phyloP scores from a whole-genome alignment of 2,797 vertebrate species.

The Malacoraja senta region DNA sequence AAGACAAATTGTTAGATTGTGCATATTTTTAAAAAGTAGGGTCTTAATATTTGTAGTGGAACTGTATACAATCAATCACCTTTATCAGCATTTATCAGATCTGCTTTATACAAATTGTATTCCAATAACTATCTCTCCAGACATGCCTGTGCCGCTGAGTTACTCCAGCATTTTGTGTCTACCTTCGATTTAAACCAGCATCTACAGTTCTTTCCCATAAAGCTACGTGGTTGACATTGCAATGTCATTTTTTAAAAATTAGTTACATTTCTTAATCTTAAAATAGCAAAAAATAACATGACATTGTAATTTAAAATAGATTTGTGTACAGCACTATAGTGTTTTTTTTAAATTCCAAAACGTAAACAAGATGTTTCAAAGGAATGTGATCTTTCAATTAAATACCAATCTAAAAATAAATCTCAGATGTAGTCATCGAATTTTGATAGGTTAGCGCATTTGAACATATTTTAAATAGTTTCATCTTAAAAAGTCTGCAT shows the following conservation, averaged over 20 bases:
- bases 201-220: too few species aligned
- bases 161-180: too few species aligned
- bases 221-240: too few species aligned
- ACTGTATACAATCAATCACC: not conserved
- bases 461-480: too few species aligned
- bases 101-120: not conserved
- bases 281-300: not conserved
- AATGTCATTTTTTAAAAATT: too few species aligned
- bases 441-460: too few species aligned
- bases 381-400: too few species aligned
- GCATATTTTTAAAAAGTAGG: not conserved
- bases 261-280: not conserved
- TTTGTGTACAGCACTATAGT: not conserved
- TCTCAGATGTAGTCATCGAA: too few species aligned
- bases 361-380: not conserved
- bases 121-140: not conserved
- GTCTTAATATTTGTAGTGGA: not conserved
- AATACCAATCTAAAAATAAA: too few species aligned
- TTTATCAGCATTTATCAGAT: not conserved
- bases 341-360: not conserved
- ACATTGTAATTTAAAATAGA: not conserved
- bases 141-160: too few species aligned
- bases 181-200: too few species aligned
- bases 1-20: not conserved
- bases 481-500: too few species aligned